Percentiles rank a stretch among this genome's conserved stretches.
phyloP scores from a whole-genome alignment of 1,140 invertebrate genomes.

The Campodea augens region DNA sequence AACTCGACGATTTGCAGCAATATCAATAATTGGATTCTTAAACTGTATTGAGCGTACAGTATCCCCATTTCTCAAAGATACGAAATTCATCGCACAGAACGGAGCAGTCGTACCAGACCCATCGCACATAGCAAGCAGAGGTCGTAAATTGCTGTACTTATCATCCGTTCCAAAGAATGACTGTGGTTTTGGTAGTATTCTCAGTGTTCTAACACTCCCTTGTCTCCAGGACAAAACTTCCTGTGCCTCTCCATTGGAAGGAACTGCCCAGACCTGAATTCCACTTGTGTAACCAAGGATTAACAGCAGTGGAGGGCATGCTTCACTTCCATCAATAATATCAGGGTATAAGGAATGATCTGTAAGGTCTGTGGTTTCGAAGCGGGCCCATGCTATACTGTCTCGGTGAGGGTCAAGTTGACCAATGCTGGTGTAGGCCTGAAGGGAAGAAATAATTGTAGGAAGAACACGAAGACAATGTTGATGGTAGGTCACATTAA shows the following conservation, averaged over 20 bases:
- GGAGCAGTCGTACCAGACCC: conserved; percentile 54
- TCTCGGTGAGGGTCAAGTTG: conserved; percentile 41
- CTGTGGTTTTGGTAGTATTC: conserved; percentile 60
- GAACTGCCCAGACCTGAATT: conserved; percentile 53
- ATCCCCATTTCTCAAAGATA: conserved; percentile 74
- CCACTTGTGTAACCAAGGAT: conserved; percentile 66
- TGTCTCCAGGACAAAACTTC: conserved; percentile 81
- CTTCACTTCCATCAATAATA: conserved; percentile 45
- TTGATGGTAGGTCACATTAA: too few relatives aligned
- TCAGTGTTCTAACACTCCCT: conserved; percentile 58
- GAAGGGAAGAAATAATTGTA: conserved; percentile 13
- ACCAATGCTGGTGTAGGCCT: conserved; percentile 35
- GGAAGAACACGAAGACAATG: too few relatives aligned
- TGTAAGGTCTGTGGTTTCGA: conserved; percentile 66
- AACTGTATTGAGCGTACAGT: conserved; percentile 68
- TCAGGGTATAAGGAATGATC: conserved; percentile 35
- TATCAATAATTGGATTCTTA: conserved; percentile 70
- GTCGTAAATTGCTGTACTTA: conserved; percentile 51
- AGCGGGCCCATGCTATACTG: conserved; percentile 53
- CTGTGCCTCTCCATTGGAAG: conserved; percentile 66
- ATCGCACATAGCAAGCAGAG: conserved; percentile 74
- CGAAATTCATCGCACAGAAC: conserved; percentile 70
- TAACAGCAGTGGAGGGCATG: conserved; percentile 53
- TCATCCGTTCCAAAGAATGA: conserved; percentile 32
- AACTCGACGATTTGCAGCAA: conserved; percentile 60